Evolutionary conservation across 2,113 vertebrate species (phyloP), one percentile per base, ranked within the genome.

Genomic region (Pungitius pungitius): DNA sequence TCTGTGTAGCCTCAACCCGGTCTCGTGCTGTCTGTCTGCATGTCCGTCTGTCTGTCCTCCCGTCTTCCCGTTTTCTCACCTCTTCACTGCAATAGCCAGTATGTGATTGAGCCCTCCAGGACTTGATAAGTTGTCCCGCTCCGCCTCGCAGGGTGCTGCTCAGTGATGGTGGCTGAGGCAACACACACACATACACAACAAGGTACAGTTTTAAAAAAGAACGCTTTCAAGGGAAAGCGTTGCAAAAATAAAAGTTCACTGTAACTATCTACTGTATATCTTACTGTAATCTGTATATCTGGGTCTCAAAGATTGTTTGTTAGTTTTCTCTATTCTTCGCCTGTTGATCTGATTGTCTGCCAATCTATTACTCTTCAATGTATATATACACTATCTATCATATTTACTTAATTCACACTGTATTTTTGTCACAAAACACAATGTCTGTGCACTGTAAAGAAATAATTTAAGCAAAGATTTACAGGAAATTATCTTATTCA

Each of bases 361-460:
- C 87, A 81, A 85, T 88, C 88, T 92, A 89, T 91, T 91, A 89
- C 87, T 92, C 89, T 91, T 92, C 83, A 89, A 87, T 92, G 90
- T 92, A 92, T 89, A 92, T 90, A 87, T 88, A 86, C 82, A 89
- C 87, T 88, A 89, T 83, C 84, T 72, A 90, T 81, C 85, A 90
- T 91, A 90, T 91, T 91, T 87, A 92, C 88, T 86, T 81, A 86
- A 85, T 88, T 89, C 90, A 91, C 90, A 90, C 77, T 89, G 88
- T 92, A 92, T 92, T 91, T 92, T 91, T 89, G 90, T 91, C 91
- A 91, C 87, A 89, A 87, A 89, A 91, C 89, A 91, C 87, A 88
- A 91, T 89, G 86, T 92, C 86, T 91, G 91, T 92, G 91, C 85
- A 92, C 87, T 92, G 91, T 92, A 92, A 92, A 92, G 88, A 92